Percentiles rank a stretch among this genome's conserved stretches.
Conservation (phyloP, 2,113 vertebrate species). For the Bucco capensis region DNA sequence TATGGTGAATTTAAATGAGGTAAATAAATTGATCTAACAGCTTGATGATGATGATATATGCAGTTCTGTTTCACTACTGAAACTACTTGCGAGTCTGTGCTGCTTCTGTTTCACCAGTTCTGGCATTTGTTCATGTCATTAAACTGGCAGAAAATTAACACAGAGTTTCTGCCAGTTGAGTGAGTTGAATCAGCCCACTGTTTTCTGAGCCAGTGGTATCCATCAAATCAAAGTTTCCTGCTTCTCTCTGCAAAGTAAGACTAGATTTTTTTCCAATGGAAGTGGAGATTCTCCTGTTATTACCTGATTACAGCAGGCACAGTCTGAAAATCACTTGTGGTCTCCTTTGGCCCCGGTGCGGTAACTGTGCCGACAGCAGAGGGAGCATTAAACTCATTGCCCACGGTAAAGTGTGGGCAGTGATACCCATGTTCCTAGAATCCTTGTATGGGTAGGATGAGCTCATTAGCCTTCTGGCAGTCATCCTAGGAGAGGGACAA, state of each 20-base stretch:
- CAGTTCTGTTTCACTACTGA: background rate
- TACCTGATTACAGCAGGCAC: too few relatives aligned
- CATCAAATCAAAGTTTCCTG: background rate
- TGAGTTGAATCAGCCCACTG: background rate
- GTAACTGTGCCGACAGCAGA: too few relatives aligned
- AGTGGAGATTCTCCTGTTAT: background rate
- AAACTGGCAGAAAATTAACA: background rate
- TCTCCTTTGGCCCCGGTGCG: too few relatives aligned
- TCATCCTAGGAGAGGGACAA: too few relatives aligned
- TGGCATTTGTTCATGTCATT: background rate
- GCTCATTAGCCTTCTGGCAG: too few relatives aligned
- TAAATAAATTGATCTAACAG: background rate
- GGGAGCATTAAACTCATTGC: too few relatives aligned
- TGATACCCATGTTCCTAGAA: too few relatives aligned
- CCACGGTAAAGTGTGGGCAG: too few relatives aligned
- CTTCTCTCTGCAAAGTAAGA: background rate
- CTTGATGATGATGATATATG: background rate
- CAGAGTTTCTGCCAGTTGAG: background rate
- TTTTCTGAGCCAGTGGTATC: background rate
- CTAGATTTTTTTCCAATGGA: background rate
- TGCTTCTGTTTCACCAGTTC: background rate
- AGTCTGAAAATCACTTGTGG: too few relatives aligned
- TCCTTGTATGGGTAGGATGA: too few relatives aligned
- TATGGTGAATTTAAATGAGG: background rate
- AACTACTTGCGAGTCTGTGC: background rate